Evolutionary conservation across 2,797 vertebrate genomes (phyloP).

Genomic region (Anabas testudineus): DNA sequence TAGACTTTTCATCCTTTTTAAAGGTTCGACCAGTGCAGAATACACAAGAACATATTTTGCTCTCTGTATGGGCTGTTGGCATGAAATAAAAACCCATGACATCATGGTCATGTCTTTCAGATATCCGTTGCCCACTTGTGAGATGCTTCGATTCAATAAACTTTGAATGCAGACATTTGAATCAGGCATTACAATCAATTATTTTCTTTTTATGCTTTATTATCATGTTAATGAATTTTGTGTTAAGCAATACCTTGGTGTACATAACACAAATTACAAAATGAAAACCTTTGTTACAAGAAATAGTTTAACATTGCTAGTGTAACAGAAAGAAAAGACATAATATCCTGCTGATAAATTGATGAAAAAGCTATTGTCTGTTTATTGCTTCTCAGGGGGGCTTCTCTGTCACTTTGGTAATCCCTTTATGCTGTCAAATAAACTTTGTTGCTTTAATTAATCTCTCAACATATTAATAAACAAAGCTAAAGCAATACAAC

Average conservation of each 20-base stretch:
- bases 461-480: constrained; percentile 71
- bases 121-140: constrained; percentile 6
- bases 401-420: constrained; percentile 54
- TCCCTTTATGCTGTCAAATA: constrained; percentile 56
- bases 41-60: background rate
- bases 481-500: constrained; percentile 43
- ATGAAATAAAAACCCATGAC: background rate
- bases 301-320: constrained; percentile 45
- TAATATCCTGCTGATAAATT: constrained; percentile 62
- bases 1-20: background rate
- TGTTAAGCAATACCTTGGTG: constrained; percentile 1
- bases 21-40: background rate
- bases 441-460: constrained; percentile 75
- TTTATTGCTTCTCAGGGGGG: constrained; percentile 44
- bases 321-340: constrained; percentile 32
- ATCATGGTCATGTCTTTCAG: background rate
- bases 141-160: background rate
- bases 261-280: constrained; percentile 7
- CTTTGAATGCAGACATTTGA: constrained; percentile 2
- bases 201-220: background rate
- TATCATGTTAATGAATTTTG: background rate
- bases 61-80: background rate
- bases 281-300: constrained; percentile 49
- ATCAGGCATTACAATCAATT: background rate
- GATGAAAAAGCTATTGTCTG: constrained; percentile 58